Conservation (phyloP, 2,797 vertebrate genomes). For the Micromesistius poutassou region DNA sequence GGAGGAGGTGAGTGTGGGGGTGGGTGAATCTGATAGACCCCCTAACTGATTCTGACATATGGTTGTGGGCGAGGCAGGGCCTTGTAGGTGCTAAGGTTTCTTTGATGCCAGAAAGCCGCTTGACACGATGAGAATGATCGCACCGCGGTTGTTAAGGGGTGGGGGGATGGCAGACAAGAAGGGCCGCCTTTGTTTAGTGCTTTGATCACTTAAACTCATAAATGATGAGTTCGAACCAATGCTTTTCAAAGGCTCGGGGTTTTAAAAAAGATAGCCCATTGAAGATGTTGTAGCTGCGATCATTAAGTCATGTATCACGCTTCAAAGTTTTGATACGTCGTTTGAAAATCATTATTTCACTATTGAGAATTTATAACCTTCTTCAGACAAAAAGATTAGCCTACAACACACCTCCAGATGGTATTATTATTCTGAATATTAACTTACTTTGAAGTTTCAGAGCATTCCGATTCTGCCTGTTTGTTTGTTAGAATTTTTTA, state of each 20-base stretch:
- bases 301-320: background rate
- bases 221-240: background rate
- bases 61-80: constrained; percentile 21
- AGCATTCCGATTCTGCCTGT: too few relatives aligned
- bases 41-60: constrained; percentile 48
- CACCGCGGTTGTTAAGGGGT: constrained; percentile 13
- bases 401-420: background rate
- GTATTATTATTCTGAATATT: background rate
- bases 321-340: background rate
- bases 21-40: constrained; percentile 19
- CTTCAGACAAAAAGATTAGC: too few relatives aligned
- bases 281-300: background rate
- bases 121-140: constrained; percentile 39
- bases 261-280: background rate
- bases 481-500: too few relatives aligned
- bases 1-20: background rate
- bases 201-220: constrained; percentile 18
- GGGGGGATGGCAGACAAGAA: constrained; percentile 12
- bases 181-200: constrained; percentile 23
- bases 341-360: background rate
- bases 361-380: background rate
- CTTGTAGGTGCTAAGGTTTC: constrained; percentile 25
- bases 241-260: background rate
- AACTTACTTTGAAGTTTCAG: background rate
- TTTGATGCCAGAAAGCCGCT: constrained; percentile 43